These are phyloP conservation scores for Pherbina coryleti DNA, from an alignment of 2,888 invertebrate species.

Conservation along the genomic window DNA sequence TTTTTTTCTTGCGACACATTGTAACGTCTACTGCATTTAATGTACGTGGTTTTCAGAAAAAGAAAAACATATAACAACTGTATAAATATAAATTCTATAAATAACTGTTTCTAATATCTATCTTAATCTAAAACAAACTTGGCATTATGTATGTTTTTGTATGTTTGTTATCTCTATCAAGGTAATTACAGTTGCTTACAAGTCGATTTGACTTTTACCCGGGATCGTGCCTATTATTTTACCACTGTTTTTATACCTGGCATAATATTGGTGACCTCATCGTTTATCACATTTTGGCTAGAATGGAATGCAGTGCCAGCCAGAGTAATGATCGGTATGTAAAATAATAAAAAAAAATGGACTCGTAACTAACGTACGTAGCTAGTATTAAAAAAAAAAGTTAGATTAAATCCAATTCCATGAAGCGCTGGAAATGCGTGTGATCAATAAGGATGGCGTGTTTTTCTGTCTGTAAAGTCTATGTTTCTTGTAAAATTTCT, in stretches of 20 bases:
- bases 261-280: slow-evolving; percentile 95
- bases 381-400: neutral
- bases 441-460: no score
- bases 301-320: slow-evolving; percentile 98
- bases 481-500: no score
- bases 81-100: neutral
- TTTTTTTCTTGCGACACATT: neutral
- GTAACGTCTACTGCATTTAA: neutral
- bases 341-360: slow-evolving; percentile 43
- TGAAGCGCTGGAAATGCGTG: no score
- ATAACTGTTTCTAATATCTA: neutral
- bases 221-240: slow-evolving; percentile 97
- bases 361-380: neutral
- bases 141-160: slow-evolving; percentile 21
- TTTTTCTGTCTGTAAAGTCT: no score
- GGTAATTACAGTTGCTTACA: slow-evolving; percentile 97
- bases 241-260: slow-evolving; percentile 97
- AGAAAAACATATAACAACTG: slow-evolving; percentile 10
- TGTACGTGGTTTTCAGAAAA: slow-evolving; percentile 23
- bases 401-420: neutral
- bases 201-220: slow-evolving; percentile 93
- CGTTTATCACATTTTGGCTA: slow-evolving; percentile 97
- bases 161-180: slow-evolving; percentile 60
- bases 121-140: neutral
- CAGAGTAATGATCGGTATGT: slow-evolving; percentile 94